A percentile compares a stretch with the other conserved stretches of the same genome.
Conservation (phyloP, 2,888 invertebrate genomes). For the Polia nebulosa region DNA sequence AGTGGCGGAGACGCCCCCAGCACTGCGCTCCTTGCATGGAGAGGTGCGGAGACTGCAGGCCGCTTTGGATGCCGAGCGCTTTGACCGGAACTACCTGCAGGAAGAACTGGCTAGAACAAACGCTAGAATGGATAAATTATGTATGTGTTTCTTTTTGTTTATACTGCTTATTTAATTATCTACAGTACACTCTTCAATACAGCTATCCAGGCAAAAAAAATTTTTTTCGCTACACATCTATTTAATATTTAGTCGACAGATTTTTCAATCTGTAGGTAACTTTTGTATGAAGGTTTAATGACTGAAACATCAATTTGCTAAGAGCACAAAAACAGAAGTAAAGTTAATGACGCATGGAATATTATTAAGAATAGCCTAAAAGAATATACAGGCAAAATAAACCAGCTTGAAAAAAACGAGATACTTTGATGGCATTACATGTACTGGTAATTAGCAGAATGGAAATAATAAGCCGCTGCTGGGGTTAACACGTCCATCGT, state of each 20-base stretch:
- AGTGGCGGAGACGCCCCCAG: slow-evolving; percentile 84
- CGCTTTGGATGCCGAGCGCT: slow-evolving; percentile 91
- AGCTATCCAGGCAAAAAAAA: neutral
- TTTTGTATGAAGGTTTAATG: neutral
- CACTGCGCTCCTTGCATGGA: slow-evolving; percentile 82
- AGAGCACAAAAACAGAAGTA: too few relatives aligned
- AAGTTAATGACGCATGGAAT: too few relatives aligned
- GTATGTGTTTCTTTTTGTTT: slow-evolving; percentile 74
- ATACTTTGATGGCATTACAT: too few relatives aligned
- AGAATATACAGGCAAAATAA: too few relatives aligned
- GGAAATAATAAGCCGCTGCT: too few relatives aligned
- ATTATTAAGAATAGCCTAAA: too few relatives aligned
- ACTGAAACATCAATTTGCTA: neutral
- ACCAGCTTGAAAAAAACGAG: too few relatives aligned
- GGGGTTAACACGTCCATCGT: too few relatives aligned
- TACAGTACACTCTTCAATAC: neutral
- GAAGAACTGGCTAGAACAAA: slow-evolving; percentile 91
- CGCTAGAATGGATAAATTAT: slow-evolving; percentile 88
- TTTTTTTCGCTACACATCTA: too few relatives aligned
- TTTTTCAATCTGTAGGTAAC: neutral
- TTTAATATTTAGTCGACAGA: neutral
- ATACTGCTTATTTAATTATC: too few relatives aligned
- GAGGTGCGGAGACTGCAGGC: slow-evolving; percentile 90
- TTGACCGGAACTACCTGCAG: slow-evolving; percentile 92
- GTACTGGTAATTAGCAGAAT: too few relatives aligned